Conservation (phyloP, 2,797 vertebrate genomes). For the Scolopax rusticola region DNA sequence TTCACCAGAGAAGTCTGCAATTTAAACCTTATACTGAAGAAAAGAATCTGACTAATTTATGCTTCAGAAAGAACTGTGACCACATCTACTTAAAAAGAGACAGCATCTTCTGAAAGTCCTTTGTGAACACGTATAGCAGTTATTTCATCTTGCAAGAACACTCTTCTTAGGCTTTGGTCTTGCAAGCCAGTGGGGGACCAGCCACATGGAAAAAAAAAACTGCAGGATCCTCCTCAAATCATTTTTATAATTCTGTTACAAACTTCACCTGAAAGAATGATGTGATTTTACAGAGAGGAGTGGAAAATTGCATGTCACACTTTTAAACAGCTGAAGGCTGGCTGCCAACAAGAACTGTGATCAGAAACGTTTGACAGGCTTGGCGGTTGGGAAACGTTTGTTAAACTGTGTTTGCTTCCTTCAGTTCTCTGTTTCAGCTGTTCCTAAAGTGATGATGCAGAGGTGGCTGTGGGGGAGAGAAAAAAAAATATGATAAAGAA, state of each 20-base stretch:
- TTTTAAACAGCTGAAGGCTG: slow-evolving; percentile 18
- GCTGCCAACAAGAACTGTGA: not conserved
- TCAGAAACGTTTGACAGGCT: slow-evolving; percentile 16
- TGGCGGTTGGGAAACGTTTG: not conserved
- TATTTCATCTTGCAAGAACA: not conserved
- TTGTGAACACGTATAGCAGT: fast-evolving
- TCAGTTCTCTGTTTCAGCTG: not conserved
- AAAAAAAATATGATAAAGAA: not conserved
- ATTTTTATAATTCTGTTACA: slow-evolving; percentile 2
- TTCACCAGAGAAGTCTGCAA: not conserved
- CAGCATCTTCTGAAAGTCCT: not conserved
- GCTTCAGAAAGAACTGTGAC: not conserved
- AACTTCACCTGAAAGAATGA: not conserved
- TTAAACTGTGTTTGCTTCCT: not conserved
- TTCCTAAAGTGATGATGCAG: not conserved
- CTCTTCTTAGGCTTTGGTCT: not conserved
- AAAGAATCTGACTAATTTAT: not conserved
- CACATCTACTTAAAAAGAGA: not conserved
- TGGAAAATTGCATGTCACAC: not conserved
- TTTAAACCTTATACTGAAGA: not conserved
- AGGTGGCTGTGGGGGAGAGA: not conserved
- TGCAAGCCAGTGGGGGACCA: not conserved
- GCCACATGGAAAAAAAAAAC: not conserved
- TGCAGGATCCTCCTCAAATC: not conserved
- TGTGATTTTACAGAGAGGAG: not conserved